These are phyloP conservation scores for Aptenodytes patagonicus DNA, from an alignment of 2,113 vertebrate genomes.

Conservation along the genomic window DNA sequence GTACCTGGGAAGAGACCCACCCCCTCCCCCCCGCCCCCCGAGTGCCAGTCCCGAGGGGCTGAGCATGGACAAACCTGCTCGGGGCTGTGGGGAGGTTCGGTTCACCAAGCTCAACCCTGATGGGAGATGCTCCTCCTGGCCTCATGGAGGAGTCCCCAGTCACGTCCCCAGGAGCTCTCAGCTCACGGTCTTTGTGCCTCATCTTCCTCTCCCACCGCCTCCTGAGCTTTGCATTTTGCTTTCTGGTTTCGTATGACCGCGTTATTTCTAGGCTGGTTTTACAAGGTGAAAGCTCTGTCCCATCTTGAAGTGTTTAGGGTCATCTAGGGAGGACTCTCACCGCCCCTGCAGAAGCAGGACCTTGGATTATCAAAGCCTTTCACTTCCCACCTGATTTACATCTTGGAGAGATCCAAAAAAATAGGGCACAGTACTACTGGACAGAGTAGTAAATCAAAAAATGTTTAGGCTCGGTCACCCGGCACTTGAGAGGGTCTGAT, in stretches of 20 bases:
- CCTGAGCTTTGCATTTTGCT: background rate
- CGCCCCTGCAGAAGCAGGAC: background rate
- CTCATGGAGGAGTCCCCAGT: background rate
- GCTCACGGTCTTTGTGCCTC: background rate
- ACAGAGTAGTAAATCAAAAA: background rate
- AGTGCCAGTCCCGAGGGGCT: background rate
- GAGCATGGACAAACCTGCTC: background rate
- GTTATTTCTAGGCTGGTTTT: background rate
- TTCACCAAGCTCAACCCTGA: background rate
- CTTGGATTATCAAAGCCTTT: background rate
- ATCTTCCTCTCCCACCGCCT: background rate
- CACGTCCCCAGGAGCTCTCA: background rate
- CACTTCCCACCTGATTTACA: background rate
- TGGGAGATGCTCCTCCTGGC: background rate
- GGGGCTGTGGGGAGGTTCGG: background rate
- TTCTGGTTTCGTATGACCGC: fast-evolving
- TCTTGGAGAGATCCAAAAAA: background rate
- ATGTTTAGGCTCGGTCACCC: background rate
- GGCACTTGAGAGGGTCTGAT: background rate
- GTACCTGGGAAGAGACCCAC: background rate
- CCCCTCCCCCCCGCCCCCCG: too few species aligned
- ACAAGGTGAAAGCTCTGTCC: background rate
- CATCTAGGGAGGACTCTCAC: background rate
- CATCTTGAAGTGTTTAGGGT: background rate
- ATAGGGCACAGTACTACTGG: background rate